Base-by-base conservation (phyloP, 2,797 vertebrate genomes). In the Distichodus sexfasciatus region DNA sequence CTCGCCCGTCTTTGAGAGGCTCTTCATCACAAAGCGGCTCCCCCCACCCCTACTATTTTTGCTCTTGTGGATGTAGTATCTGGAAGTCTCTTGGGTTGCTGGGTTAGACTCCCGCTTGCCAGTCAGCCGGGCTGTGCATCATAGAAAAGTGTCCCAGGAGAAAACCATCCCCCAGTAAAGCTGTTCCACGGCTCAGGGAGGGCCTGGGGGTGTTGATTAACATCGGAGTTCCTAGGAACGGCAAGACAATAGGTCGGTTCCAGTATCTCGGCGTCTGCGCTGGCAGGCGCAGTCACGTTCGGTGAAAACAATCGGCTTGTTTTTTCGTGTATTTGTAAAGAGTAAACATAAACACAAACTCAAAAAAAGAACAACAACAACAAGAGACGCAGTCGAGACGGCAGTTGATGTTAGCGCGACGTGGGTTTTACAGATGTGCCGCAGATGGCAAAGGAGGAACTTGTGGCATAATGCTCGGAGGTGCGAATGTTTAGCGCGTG, bases 101-200 rank as follows among this genome's bases (percentile, higher is more conserved):
- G 61, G 74, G 76, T 81, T 76, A 69, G 50, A 59, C 68, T 71
- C 76, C 61, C 60, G 63, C 76, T 78, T 76, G 76, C 64, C 68
- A 67, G 61, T 69, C 68, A 41, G 53, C 67, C 68, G 69, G 62
- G 64, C 71, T 78, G 79, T 74, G 76, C 76, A 78, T 74, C 68
- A 73, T 71, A 69, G 69, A 78, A 78, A 77, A 71, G 48, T 31
- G 51, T 76, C 79, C 74, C 79, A 53, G 40, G 76, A 72, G 76
- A 74, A 78, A 64, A 69, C 79, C 74, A 76, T 74, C 76, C 76
- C 78, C 78, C 71, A 78, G 79, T 60, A 74, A 81, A 59, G 68
- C 74, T 76, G 79, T 81, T 81, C 76, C 79, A 74, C 57, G 71
- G 76, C 68, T 74, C 19, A 14, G 74, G 48, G 55, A 81, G 73